phyloP scores from a whole-genome alignment of 2,888 invertebrate species.

The Pyrrhia umbra region DNA sequence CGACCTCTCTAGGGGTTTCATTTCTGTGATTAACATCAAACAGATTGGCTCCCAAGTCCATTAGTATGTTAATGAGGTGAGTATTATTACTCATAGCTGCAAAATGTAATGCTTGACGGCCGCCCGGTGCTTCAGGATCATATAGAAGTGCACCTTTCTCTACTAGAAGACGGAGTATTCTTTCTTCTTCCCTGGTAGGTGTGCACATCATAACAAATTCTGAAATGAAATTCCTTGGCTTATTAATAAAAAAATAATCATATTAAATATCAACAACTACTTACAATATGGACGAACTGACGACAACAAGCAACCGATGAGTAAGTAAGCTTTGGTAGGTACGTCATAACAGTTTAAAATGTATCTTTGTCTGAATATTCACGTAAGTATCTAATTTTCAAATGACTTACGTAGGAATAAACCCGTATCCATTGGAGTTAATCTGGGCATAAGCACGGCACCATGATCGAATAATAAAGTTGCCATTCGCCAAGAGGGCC shows the following conservation, averaged over 20 bases:
- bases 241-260: too few relatives aligned
- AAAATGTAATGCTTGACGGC: conserved; percentile 86
- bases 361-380: background rate
- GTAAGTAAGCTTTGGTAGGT: too few relatives aligned
- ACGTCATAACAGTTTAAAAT: too few relatives aligned
- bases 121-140: conserved; percentile 78
- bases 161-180: conserved; percentile 78
- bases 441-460: conserved; percentile 73
- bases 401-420: conserved; percentile 80
- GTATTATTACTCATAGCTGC: conserved; percentile 87
- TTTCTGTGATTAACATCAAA: conserved; percentile 75
- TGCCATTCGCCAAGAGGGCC: conserved; percentile 76
- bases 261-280: too few relatives aligned
- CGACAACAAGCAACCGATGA: too few relatives aligned
- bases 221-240: conserved; percentile 52
- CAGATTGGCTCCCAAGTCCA: conserved; percentile 79
- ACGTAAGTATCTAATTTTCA: background rate
- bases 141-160: conserved; percentile 78
- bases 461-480: conserved; percentile 80
- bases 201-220: conserved; percentile 84
- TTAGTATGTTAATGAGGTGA: conserved; percentile 75
- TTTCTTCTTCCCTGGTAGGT: conserved; percentile 77
- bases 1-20: conserved; percentile 82
- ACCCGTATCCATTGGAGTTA: conserved; percentile 76
- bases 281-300: too few relatives aligned